Conservation (phyloP, 2,888 invertebrate species). For the Andrena marginata region DNA sequence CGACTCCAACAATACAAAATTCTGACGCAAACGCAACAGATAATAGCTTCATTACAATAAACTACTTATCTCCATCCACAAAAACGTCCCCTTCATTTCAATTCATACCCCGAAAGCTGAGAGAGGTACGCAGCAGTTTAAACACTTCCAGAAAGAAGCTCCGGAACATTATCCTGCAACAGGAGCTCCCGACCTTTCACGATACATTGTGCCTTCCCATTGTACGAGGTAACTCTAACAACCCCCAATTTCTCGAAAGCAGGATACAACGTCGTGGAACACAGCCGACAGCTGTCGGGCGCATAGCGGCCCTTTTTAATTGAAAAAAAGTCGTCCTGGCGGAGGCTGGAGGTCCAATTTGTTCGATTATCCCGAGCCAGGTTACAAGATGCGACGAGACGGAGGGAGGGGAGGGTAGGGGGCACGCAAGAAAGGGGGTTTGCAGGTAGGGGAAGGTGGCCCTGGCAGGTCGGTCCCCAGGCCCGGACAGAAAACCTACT, state of each 20-base stretch:
- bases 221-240: conserved; percentile 22
- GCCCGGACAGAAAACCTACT: conserved; percentile 83
- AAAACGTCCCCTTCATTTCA: no score
- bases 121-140: neutral
- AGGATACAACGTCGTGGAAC: conserved; percentile 49
- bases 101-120: no score
- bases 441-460: conserved; percentile 41
- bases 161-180: neutral
- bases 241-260: conserved; percentile 32
- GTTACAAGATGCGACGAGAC: conserved; percentile 33
- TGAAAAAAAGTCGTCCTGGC: conserved; percentile 79
- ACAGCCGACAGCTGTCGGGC: conserved; percentile 80
- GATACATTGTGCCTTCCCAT: conserved; percentile 2
- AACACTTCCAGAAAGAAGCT: neutral
- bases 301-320: conserved; percentile 77
- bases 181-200: conserved; percentile 10
- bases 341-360: conserved; percentile 80
- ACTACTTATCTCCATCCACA: no score
- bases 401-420: neutral
- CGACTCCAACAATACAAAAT: no score
- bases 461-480: conserved; percentile 72
- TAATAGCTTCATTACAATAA: no score
- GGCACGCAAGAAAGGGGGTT: conserved; percentile 23
- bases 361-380: conserved; percentile 77
- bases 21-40: no score